Evolutionary conservation across 2,113 vertebrate genomes (phyloP).

Genomic region (Pomatostomus ruficeps): DNA sequence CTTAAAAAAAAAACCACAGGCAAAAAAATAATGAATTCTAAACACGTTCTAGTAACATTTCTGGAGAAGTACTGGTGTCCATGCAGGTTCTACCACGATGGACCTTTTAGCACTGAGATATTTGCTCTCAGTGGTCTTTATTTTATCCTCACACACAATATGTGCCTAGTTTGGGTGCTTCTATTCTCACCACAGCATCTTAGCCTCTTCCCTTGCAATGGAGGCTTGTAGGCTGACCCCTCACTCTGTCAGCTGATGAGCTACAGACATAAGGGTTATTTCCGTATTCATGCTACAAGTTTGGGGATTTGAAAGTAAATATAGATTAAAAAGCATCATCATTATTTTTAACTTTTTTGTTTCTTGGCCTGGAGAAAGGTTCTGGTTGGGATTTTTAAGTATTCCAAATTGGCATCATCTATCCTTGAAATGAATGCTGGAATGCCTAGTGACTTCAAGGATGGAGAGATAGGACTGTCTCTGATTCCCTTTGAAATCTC

Average conservation of each 20-base stretch:
- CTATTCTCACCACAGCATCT: not conserved
- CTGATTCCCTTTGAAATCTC: not conserved
- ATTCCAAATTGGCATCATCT: not conserved
- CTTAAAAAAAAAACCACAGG: constrained; percentile 64
- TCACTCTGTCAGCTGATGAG: not conserved
- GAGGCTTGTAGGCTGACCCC: not conserved
- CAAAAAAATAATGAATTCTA: not conserved
- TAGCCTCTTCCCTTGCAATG: not conserved
- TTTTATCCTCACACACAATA: not conserved
- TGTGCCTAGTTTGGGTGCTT: fast-evolving
- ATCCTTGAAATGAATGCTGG: not conserved
- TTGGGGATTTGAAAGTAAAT: not conserved
- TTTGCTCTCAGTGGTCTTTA: not conserved
- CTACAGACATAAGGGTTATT: not conserved
- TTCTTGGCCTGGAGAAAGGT: not conserved
- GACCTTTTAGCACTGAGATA: not conserved
- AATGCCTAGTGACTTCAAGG: not conserved
- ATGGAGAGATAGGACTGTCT: not conserved
- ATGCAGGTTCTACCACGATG: fast-evolving
- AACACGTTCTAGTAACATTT: not conserved
- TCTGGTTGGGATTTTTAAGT: not conserved
- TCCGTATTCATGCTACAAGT: not conserved
- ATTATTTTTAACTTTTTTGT: not conserved
- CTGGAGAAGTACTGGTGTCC: not conserved
- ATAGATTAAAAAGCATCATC: not conserved